These are phyloP conservation scores for Camelus bactrianus DNA, from an alignment of 2,113 vertebrate species.

Conservation along the genomic window DNA sequence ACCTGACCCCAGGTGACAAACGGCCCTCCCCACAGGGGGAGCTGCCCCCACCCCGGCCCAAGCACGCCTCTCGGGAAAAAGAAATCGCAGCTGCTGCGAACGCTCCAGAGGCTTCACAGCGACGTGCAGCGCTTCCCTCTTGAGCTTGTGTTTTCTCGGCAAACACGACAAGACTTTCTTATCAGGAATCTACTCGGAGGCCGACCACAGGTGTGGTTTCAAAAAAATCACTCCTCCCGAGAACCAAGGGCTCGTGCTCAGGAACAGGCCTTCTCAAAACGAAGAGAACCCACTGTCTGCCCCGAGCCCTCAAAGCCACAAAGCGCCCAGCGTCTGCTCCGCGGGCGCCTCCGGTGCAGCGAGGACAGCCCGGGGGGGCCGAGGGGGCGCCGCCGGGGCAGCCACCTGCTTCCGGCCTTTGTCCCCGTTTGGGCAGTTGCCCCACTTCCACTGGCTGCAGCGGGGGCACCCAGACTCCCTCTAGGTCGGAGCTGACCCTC, in stretches of 20 bases:
- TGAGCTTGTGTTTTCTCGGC: background rate
- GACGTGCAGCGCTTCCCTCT: background rate
- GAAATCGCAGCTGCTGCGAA: background rate
- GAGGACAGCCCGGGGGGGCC: background rate
- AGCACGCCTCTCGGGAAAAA: background rate
- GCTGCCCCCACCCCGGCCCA: background rate
- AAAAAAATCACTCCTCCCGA: background rate
- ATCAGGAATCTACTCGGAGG: background rate
- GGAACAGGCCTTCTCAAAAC: background rate
- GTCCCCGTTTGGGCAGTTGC: background rate
- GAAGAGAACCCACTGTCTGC: background rate
- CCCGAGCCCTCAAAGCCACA: background rate
- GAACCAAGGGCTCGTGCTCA: background rate
- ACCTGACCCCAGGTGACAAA: background rate
- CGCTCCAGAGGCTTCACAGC: background rate
- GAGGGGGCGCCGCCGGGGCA: rapidly evolving
- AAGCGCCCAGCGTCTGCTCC: no score
- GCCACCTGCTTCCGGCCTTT: background rate
- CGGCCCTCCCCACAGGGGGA: background rate
- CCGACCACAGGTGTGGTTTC: background rate
- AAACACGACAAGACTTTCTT: background rate
- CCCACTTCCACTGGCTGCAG: no score
- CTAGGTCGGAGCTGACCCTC: background rate
- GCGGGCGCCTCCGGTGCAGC: rapidly evolving
- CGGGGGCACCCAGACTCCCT: background rate